These are phyloP conservation scores for Notospermus geniculatus DNA, from an alignment of 1,140 invertebrate species.

Conservation along the genomic window DNA sequence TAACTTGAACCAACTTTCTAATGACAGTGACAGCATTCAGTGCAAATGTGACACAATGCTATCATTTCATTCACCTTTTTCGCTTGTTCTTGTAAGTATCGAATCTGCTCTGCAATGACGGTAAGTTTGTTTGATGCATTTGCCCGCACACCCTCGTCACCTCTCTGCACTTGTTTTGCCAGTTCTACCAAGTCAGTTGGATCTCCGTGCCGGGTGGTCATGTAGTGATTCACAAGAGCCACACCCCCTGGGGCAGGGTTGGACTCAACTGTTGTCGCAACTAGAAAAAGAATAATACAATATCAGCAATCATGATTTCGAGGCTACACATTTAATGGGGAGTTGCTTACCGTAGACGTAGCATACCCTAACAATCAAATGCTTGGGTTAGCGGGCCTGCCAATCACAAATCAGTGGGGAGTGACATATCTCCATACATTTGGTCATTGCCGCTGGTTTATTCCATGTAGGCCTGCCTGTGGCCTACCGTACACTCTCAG, in stretches of 20 bases:
- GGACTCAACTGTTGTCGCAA: constrained; percentile 46
- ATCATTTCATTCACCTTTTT: constrained; percentile 54
- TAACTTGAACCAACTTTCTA: too few relatives aligned
- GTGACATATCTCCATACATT: too few relatives aligned
- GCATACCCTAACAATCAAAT: too few relatives aligned
- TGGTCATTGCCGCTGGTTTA: too few relatives aligned
- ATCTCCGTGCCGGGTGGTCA: constrained; percentile 43
- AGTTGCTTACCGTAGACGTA: too few relatives aligned
- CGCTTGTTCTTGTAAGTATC: constrained; percentile 66
- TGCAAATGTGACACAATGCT: not conserved
- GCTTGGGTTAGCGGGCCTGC: too few relatives aligned
- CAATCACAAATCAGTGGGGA: too few relatives aligned
- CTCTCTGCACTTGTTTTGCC: constrained; percentile 66
- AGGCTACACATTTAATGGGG: too few relatives aligned
- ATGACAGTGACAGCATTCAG: too few relatives aligned
- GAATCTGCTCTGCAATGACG: constrained; percentile 69
- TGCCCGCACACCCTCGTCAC: constrained; percentile 63
- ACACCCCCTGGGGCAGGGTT: constrained; percentile 39
- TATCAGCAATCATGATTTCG: constrained; percentile 31
- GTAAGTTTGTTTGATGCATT: constrained; percentile 66
- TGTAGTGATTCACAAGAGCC: constrained; percentile 40
- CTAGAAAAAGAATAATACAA: constrained; percentile 28
- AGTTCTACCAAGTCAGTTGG: constrained; percentile 63
- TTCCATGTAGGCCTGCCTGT: too few relatives aligned
- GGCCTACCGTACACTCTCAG: too few relatives aligned